These are phyloP conservation scores for Hydriomena furcata DNA, from an alignment of 2,888 invertebrate genomes.

Conservation along the genomic window DNA sequence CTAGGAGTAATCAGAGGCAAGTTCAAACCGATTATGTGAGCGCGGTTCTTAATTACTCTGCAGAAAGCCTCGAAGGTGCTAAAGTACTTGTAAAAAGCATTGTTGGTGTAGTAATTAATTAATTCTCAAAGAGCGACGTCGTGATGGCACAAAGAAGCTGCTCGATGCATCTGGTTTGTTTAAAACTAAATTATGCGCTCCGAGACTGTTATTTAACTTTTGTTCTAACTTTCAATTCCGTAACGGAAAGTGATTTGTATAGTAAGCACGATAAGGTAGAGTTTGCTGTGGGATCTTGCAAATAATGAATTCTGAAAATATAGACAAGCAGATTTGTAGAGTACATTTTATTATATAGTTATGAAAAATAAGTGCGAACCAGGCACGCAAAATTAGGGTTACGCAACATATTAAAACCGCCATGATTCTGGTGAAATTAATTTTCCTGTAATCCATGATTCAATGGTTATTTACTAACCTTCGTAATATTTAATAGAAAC, in stretches of 20 bases:
- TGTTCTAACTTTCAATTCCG: conserved; percentile 24
- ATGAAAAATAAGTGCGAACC: no score
- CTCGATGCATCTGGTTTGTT: conserved; percentile 37
- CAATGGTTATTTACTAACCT: no score
- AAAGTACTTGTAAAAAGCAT: conserved; percentile 16
- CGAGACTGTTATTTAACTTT: conserved; percentile 29
- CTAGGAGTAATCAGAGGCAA: not conserved
- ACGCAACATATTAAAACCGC: no score
- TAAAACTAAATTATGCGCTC: conserved; percentile 36
- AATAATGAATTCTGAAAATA: no score
- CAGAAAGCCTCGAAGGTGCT: conserved; percentile 10
- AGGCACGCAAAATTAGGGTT: no score
- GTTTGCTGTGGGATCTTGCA: conserved; percentile 2
- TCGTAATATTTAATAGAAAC: no score
- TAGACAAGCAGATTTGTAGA: no score
- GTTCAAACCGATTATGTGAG: not conserved
- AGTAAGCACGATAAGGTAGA: conserved; percentile 12
- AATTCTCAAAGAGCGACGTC: conserved; percentile 28
- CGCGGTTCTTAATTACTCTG: not conserved
- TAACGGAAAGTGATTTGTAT: conserved; percentile 20
- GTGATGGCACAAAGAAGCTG: conserved; percentile 36
- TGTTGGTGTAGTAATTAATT: conserved; percentile 39
- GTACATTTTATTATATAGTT: no score
- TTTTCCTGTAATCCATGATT: no score
- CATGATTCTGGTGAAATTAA: no score